Base-by-base conservation (phyloP, 2,888 invertebrate species). In the Nesidiocoris tenuis region DNA sequence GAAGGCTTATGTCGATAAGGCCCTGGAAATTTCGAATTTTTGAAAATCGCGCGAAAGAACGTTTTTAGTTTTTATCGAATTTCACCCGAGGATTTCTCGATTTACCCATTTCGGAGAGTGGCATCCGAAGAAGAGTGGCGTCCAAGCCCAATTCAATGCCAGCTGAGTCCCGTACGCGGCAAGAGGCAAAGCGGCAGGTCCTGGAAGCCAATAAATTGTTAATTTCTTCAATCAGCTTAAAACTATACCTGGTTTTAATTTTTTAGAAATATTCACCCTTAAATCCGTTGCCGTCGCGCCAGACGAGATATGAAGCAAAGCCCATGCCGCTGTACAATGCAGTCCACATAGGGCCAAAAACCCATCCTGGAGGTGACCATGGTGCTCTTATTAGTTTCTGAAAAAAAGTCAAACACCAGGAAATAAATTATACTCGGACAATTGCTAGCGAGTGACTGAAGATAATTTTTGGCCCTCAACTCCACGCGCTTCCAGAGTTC, bases 131-230 rank as follows among this genome's bases (percentile, higher is more conserved):
- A 95, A 95, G 24, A 95, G 87, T 1, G 93, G 93, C 0, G 91
- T 88, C 94, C 94, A 95, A 0, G 89, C 87, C 92, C 92, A 94
- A 83, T 95, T 95, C 0, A 95, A 84, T 0, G 89, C 87, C 68
- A 95, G 84, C 82, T 94, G 94, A 0, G 88, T 84, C 0, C 90
- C 91, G 82, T 92, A 95, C 9, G 91, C 83, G 0, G 89, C 84
- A 68, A 95, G 83, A 0, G 94, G 92, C 9, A 91, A 84, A 0
- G 91, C 89, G 65, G 84, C 82, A 2, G n/a, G n/a, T n/a, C 88
- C 88, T 87, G 82, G 61, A 84, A 84, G 65, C 72, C 76, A 79
- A 78, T 77, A 75, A 76, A 16, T 17, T 12, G 65, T 21, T 7
- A 7, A 12, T 65, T n/a, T 61, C 17, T 7, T 7, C 54, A 54